These are phyloP conservation scores for Pararge aegeria DNA, from an alignment of 1,140 invertebrate species.

Conservation along the genomic window DNA sequence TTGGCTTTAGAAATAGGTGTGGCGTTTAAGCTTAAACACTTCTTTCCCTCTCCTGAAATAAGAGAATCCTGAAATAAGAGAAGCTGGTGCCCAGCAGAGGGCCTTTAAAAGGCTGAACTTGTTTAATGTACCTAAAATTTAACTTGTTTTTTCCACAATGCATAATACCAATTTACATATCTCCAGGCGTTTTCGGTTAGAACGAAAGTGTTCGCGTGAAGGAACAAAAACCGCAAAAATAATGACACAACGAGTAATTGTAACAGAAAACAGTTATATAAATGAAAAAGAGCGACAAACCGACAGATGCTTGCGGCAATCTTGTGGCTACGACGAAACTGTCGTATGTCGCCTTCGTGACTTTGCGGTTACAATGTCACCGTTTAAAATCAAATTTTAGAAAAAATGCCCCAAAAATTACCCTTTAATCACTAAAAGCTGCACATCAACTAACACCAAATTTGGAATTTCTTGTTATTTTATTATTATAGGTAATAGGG, in stretches of 20 bases:
- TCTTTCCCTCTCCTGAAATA: too few species aligned
- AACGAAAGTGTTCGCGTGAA: slow-evolving; percentile 59
- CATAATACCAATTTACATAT: slow-evolving; percentile 50
- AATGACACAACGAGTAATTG: slow-evolving; percentile 63
- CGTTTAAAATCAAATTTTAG: slow-evolving; percentile 56
- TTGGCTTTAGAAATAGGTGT: too few species aligned
- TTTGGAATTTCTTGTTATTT: not conserved
- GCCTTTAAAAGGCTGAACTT: too few species aligned
- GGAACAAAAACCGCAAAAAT: slow-evolving; percentile 58
- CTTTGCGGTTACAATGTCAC: slow-evolving; percentile 67
- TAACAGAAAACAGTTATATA: slow-evolving; percentile 64
- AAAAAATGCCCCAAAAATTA: slow-evolving; percentile 13
- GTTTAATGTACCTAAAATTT: too few species aligned
- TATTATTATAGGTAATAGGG: not conserved
- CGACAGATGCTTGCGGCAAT: slow-evolving; percentile 76
- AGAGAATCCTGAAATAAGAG: too few species aligned
- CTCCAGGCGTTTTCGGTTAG: slow-evolving; percentile 47
- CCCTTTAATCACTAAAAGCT: slow-evolving; percentile 2
- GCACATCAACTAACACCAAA: not conserved
- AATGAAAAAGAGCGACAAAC: slow-evolving; percentile 68
- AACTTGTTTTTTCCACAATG: too few species aligned
- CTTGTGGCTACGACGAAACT: slow-evolving; percentile 53
- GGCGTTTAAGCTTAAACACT: too few species aligned
- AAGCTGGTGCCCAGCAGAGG: too few species aligned
- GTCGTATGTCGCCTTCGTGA: slow-evolving; percentile 56